Base-by-base conservation (phyloP, 2,113 vertebrate species). In the Ahaetulla prasina region DNA sequence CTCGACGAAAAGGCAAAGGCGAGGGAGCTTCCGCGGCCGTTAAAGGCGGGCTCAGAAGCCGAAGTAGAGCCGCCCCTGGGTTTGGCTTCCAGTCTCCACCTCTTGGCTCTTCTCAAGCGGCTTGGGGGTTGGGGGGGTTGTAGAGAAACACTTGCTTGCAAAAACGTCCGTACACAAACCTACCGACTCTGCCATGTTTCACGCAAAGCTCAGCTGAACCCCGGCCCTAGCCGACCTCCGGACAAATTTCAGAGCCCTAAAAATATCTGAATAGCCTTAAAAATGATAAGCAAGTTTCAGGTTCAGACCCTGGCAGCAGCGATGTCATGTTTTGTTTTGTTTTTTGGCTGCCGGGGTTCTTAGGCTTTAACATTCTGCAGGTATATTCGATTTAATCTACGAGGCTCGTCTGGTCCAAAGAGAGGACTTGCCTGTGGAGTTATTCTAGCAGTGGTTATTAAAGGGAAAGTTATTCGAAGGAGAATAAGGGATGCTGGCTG, bases 91-190 rank as follows among this genome's bases (percentile, higher is more conserved):
- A 27, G 12, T 53, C 91, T 43, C 85, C 91, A 23, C 85, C 85
- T 43, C 50, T 39, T 22, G 74, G 14, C n/a, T 39, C 35, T 80
- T 39, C 68, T 8, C 35, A 39, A 39, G 50, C n/a, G 3, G 90
- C 90, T 22, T 3, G 10, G 2, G 1, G 3, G 18, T 1, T 4
- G 10, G 4, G 3, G 7, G 39, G 20, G 14, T n/a, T n/a, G 22
- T 2, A 0, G 84, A 10, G 85, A 12, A 16, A 45, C 18, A 3
- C 23, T 85, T 2, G 45, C 43, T 49, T 52, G 85, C 23, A 4
- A 22, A 6, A 22, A 6, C 30, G 63, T n/a, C 63, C 12, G 30
- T 35, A n/a, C 5, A 7, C 60, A 14, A n/a, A n/a, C 4, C 11
- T 5, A 6, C 16, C 2, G 35, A 2, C 39, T 35, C 0, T 39